Conservation (phyloP, 1,140 invertebrate genomes). For the Semibalanus balanoides region DNA sequence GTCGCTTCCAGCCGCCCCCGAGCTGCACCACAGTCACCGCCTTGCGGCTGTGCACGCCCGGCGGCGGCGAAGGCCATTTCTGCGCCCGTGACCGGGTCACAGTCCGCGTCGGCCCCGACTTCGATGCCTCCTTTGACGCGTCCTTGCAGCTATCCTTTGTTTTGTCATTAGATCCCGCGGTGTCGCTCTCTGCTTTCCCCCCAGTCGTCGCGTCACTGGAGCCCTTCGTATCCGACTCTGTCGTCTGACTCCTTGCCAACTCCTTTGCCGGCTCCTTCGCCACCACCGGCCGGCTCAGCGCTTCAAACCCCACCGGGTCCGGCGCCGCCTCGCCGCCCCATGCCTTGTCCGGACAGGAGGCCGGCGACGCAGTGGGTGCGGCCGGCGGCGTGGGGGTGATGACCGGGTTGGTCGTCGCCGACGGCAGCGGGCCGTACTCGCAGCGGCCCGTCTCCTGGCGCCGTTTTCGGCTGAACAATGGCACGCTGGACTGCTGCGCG, state of each 20-base stretch:
- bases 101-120: neutral
- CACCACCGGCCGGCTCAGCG: neutral
- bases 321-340: neutral
- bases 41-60: constrained; percentile 43
- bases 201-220: no score
- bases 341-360: neutral
- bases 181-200: no score
- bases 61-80: constrained; percentile 22
- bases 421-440: neutral
- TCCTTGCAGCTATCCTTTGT: no score
- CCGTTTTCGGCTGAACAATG: neutral
- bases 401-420: no score
- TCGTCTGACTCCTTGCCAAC: no score
- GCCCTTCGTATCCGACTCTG: no score
- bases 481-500: constrained; percentile 36
- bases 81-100: neutral
- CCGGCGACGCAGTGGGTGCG: no score
- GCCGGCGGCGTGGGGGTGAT: no score
- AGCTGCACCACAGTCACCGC: neutral
- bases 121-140: no score
- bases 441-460: neutral
- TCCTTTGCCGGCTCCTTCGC: no score
- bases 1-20: constrained; percentile 4
- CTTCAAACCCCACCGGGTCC: neutral
- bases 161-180: no score